These are phyloP conservation scores for Calcarius ornatus DNA, from an alignment of 2,113 vertebrate species.

Conservation along the genomic window DNA sequence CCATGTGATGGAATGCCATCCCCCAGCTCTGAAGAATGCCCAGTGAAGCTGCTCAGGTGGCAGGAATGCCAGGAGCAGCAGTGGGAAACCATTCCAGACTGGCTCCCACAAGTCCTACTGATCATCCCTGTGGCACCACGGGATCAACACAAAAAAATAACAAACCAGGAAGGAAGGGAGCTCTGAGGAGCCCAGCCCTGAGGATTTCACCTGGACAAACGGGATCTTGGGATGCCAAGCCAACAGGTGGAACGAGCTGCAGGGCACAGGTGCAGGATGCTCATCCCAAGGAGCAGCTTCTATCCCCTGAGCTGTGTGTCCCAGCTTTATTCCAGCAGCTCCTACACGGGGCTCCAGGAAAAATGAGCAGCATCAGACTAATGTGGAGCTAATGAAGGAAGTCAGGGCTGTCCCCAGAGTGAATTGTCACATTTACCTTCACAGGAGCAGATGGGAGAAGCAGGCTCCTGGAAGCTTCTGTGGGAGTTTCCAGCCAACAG, in stretches of 20 bases:
- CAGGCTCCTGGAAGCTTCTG: neutral
- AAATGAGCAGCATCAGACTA: neutral
- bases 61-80: neutral
- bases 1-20: neutral
- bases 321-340: neutral
- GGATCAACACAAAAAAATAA: neutral
- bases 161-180: neutral
- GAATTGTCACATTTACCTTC: neutral
- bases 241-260: neutral
- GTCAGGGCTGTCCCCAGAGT: neutral
- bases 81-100: neutral
- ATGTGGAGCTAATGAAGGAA: neutral
- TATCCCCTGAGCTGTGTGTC: neutral
- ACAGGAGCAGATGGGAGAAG: neutral
- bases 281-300: neutral
- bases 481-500: neutral
- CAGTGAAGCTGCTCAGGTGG: neutral
- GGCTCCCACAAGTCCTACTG: neutral
- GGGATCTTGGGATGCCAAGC: neutral
- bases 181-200: neutral
- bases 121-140: neutral
- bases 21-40: neutral
- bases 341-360: neutral
- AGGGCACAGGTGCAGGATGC: neutral
- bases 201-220: neutral